A percentile compares a stretch with the other conserved stretches of the same genome.
Conservation (phyloP, 2,797 vertebrate species). For the Pseudochirops cupreus region DNA sequence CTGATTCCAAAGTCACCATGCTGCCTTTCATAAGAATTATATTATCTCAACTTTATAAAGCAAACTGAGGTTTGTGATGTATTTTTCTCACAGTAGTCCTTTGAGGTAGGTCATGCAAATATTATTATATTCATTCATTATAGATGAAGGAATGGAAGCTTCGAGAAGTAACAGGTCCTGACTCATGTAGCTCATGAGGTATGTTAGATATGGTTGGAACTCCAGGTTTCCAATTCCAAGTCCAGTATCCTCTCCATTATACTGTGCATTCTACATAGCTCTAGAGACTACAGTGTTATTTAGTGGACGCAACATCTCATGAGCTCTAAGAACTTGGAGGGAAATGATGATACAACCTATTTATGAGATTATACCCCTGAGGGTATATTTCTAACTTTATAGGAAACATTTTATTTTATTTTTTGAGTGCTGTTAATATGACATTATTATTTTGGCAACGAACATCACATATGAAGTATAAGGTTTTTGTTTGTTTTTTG, state of each 20-base stretch:
- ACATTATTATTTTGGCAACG: background rate
- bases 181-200: background rate
- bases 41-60: background rate
- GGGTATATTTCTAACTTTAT: background rate
- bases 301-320: background rate
- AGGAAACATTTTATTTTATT: constrained; percentile 15
- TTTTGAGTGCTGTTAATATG: constrained; percentile 20
- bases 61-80: background rate
- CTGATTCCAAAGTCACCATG: background rate
- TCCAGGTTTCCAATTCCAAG: background rate
- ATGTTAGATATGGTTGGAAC: background rate
- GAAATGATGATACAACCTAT: background rate
- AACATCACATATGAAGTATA: background rate
- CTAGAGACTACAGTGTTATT: background rate
- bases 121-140: background rate
- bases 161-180: background rate
- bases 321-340: background rate
- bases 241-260: background rate
- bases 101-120: background rate
- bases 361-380: background rate
- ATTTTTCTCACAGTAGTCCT: background rate
- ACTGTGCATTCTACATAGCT: background rate
- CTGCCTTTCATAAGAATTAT: background rate
- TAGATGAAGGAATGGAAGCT: background rate
- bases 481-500: no score